phyloP scores from a whole-genome alignment of 1,140 invertebrate species.

The Zaprionus ornatus region DNA sequence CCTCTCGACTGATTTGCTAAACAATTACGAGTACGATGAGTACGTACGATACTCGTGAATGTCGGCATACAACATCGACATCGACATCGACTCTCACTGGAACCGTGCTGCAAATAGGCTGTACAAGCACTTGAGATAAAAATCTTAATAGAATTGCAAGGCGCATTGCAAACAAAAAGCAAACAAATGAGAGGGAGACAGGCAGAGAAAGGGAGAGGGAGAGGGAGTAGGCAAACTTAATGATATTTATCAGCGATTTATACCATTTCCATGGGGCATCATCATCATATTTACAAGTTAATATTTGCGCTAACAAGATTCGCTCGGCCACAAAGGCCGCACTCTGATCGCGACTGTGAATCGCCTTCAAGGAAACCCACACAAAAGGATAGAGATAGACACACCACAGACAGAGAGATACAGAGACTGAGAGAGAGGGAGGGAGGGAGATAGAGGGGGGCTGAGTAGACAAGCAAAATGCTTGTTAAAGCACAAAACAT shows the following conservation, averaged over 20 bases:
- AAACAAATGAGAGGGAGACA: constrained; percentile 22
- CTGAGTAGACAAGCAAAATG: constrained; percentile 80
- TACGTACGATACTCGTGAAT: constrained; percentile 2
- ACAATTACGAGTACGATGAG: constrained; percentile 61
- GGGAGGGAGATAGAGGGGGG: constrained; percentile 43
- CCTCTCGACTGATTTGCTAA: constrained; percentile 73
- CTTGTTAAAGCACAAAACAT: constrained; percentile 81
- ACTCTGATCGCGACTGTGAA: constrained; percentile 27
- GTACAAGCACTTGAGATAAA: constrained; percentile 77
- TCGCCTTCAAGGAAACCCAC: constrained; percentile 37
- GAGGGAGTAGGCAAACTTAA: constrained; percentile 50
- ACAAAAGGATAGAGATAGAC: constrained; percentile 64
- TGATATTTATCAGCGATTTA: constrained; percentile 81
- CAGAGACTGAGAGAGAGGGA: constrained; percentile 6
- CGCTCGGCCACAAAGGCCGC: constrained; percentile 48
- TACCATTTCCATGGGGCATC: constrained; percentile 82
- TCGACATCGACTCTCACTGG: constrained; percentile 31
- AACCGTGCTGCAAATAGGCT: constrained; percentile 66
- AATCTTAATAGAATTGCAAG: constrained; percentile 80
- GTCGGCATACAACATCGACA: not conserved
- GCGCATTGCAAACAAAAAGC: constrained; percentile 69
- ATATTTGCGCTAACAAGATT: constrained; percentile 83
- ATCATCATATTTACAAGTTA: constrained; percentile 84
- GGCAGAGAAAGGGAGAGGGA: not conserved
- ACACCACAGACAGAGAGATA: constrained; percentile 7